Evolutionary conservation across 2,797 vertebrate genomes (phyloP).

Genomic region (Sphaeramia orbicularis): DNA sequence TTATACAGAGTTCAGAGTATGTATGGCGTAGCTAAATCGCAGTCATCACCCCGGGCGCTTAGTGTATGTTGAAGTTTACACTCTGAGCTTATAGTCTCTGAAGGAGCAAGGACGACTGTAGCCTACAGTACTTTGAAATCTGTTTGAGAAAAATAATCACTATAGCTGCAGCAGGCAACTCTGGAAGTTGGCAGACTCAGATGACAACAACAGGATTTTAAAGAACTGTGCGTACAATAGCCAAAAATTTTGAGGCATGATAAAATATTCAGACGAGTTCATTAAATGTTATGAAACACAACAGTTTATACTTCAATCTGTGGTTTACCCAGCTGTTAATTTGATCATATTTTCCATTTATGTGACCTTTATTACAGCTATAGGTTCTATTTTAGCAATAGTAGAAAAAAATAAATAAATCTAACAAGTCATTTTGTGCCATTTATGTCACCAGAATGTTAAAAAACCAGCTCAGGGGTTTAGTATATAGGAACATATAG

Average conservation of each 20-base stretch:
- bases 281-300: no score
- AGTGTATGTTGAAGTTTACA: conserved; percentile 24
- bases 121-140: conserved; percentile 13
- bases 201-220: conserved; percentile 1
- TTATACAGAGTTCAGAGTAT: conserved; percentile 14
- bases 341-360: no score
- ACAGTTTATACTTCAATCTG: not conserved
- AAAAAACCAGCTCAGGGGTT: no score
- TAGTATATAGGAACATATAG: no score
- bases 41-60: conserved; percentile 16
- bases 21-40: conserved; percentile 15
- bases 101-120: conserved; percentile 30
- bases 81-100: conserved; percentile 11
- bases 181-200: not conserved
- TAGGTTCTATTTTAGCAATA: no score
- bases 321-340: not conserved
- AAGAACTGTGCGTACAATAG: not conserved
- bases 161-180: not conserved
- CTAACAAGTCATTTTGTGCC: no score
- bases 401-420: no score
- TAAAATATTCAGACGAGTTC: no score
- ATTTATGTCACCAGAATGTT: no score
- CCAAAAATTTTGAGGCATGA: not conserved
- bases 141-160: not conserved
- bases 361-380: no score